Conservation (phyloP, 2,888 invertebrate species). For the Petrolisthes manimaculis region DNA sequence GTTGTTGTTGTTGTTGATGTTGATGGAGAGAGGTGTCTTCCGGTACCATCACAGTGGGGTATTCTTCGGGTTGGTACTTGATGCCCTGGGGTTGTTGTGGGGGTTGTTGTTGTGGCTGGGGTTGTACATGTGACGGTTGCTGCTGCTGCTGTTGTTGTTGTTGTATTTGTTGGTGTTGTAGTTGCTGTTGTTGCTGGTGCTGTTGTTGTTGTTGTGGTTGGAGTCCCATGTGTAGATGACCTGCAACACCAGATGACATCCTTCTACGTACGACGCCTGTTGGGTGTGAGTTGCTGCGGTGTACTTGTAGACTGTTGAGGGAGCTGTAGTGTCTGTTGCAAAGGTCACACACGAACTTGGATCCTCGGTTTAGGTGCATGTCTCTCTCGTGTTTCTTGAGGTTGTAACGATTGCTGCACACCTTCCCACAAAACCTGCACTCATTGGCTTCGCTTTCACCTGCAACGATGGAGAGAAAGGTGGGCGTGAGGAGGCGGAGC, state of each 20-base stretch:
- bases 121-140: constrained; percentile 14
- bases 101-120: constrained; percentile 22
- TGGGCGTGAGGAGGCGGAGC: constrained; percentile 45
- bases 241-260: neutral
- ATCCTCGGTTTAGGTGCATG: constrained; percentile 64
- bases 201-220: constrained; percentile 32
- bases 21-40: neutral
- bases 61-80: constrained; percentile 46
- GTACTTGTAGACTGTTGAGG: constrained; percentile 64
- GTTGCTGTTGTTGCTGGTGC: constrained; percentile 28
- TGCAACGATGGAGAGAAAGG: constrained; percentile 32
- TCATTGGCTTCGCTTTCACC: constrained; percentile 61
- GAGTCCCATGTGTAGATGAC: constrained; percentile 8
- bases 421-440: constrained; percentile 65
- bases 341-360: constrained; percentile 61
- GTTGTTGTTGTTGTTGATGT: neutral
- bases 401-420: constrained; percentile 65
- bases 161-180: constrained; percentile 28
- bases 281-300: constrained; percentile 63
- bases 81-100: constrained; percentile 38
- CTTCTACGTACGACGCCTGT: constrained; percentile 58
- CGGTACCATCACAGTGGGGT: constrained; percentile 21
- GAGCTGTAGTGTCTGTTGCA: constrained; percentile 64
- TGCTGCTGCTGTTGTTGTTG: constrained; percentile 34
- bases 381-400: constrained; percentile 65